Evolutionary conservation across 2,888 invertebrate species (phyloP), one percentile per base, ranked within the genome.

Genomic region (Plebejus argus): DNA sequence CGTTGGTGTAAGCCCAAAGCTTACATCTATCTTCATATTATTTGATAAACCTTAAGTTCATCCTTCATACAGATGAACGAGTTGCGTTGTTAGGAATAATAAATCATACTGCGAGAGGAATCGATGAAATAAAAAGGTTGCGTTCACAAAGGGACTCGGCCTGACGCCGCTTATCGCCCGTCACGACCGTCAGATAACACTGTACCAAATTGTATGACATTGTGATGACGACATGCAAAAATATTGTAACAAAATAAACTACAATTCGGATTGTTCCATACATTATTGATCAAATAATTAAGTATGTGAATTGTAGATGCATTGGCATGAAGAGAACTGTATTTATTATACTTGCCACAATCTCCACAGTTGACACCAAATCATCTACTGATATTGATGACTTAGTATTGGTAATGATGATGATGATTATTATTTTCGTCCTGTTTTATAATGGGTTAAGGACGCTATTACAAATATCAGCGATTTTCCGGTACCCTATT

Each of bases 51-150:
- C 12, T 10, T 12, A 61, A 53, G 53, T 53, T 61, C 3, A 61
- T 23, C 61, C 23, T 7, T 58, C 61, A 23, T 12, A 61, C 23
- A 4, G 23, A 61, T 20, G 61, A 23, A 61, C 4, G 61, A 12
- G 23, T 12, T 0, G 23, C 20, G 61, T 61, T 20, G 23, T 23
- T 61, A 61, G 61, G 23, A 61, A 61, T 61, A 61, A 61, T 61
- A 61, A 61, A 61, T 23, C 23, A 23, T 61, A 61, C 61, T 20
- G 23, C 23, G 61, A 23, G 23, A 20, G 58, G 58, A 23, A 61
- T 61, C 61, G 61, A 23, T 61, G 61, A 61, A 61, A 61, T 61
- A 61, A 61, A 58, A 61, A 23, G 61, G 61, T 23, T 23, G 4
- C 23, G 61, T 12, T 61, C 20, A 61, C 61, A 61, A 20, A 58